Conservation (phyloP, 92 coral and sea anemone species). For the Metridium senile region DNA sequence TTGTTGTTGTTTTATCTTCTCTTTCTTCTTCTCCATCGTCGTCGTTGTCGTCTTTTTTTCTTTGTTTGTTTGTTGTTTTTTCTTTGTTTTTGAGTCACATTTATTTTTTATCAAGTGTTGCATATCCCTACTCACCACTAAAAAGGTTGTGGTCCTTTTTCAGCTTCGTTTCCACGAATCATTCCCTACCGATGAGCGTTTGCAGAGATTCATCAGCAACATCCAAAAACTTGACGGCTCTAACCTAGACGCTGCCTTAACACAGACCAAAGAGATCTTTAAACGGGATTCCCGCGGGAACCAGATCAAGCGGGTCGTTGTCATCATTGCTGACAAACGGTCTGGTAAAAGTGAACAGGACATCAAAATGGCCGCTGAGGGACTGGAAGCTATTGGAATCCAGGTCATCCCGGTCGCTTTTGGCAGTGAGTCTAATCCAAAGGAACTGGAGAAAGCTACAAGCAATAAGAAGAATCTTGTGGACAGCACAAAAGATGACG, state of each 20-base stretch:
- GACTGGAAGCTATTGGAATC: conserved; percentile 49
- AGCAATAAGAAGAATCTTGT: conserved; percentile 55
- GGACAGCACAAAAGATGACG: conserved; percentile 44
- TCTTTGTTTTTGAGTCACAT: background rate
- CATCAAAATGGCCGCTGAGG: conserved; percentile 39
- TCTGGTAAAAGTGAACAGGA: conserved; percentile 50
- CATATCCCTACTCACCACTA: too few relatives aligned
- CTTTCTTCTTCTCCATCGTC: background rate
- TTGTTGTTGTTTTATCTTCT: background rate
- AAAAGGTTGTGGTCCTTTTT: too few relatives aligned
- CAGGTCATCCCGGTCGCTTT: conserved; percentile 72
- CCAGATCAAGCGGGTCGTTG: conserved; percentile 71
- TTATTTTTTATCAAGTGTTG: too few relatives aligned
- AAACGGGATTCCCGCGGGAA: conserved; percentile 74
- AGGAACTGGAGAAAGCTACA: conserved; percentile 53
- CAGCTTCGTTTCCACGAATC: conserved; percentile 29
- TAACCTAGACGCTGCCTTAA: conserved; percentile 64
- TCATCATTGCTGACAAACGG: conserved; percentile 74
- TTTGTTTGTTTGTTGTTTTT: background rate
- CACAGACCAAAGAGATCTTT: conserved; percentile 64
- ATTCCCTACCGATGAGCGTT: conserved; percentile 19
- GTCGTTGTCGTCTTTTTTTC: background rate
- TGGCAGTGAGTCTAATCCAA: conserved; percentile 52
- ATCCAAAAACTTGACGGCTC: conserved; percentile 50
- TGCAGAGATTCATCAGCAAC: conserved; percentile 16